Percentiles rank a stretch among this genome's conserved stretches.
phyloP scores from a whole-genome alignment of 1,140 invertebrate species.

The Diploscapter pachys region DNA sequence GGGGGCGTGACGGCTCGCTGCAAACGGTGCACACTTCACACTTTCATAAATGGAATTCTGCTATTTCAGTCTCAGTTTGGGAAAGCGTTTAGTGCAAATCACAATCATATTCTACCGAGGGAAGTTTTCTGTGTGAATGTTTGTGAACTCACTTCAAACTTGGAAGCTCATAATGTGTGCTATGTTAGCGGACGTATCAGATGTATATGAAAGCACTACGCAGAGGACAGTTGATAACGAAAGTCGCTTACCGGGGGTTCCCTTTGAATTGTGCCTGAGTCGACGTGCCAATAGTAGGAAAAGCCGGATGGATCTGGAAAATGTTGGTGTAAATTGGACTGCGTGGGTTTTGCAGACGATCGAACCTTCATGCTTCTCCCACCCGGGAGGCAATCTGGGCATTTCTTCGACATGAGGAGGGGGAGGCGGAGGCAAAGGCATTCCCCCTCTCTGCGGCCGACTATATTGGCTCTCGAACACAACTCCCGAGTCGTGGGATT shows the following conservation, averaged over 20 bases:
- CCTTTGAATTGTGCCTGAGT: conserved; percentile 90
- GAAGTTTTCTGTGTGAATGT: neutral
- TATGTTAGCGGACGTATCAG: too few species aligned
- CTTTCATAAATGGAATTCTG: too few species aligned
- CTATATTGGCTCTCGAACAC: conserved; percentile 54
- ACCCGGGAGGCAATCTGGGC: conserved; percentile 44
- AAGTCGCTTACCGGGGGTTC: conserved; percentile 67
- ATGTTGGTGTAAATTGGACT: conserved; percentile 6
- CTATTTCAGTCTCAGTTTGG: too few species aligned
- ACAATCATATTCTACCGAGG: too few species aligned
- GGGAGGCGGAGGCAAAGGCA: conserved; percentile 26
- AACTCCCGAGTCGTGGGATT: conserved; percentile 55
- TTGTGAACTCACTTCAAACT: conserved; percentile 1
- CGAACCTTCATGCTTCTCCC: conserved; percentile 54
- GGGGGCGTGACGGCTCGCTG: conserved; percentile 30
- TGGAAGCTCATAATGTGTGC: neutral
- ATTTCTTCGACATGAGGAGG: conserved; percentile 38
- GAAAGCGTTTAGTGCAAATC: too few species aligned
- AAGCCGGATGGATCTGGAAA: conserved; percentile 53
- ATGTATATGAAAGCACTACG: too few species aligned
- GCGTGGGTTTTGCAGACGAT: neutral
- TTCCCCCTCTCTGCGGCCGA: conserved; percentile 38
- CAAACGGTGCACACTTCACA: neutral
- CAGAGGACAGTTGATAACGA: too few species aligned
- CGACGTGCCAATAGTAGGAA: conserved; percentile 95